phyloP scores from a whole-genome alignment of 1,140 invertebrate species.

The Rhagoletis zephyria region DNA sequence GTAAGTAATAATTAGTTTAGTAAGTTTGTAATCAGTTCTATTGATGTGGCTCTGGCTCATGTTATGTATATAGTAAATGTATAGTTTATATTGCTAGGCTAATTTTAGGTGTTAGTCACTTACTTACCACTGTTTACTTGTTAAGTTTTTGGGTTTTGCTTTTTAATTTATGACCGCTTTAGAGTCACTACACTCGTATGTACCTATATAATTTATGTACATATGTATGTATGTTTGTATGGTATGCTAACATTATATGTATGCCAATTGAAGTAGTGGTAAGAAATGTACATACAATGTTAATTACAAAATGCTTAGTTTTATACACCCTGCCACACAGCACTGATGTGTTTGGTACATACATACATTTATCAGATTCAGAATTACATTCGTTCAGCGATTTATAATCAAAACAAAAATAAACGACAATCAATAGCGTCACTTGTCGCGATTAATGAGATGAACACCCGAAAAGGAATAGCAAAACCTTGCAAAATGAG shows the following conservation, averaged over 20 bases:
- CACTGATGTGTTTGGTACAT: background rate
- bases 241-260: background rate
- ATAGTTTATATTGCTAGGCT: constrained; percentile 41
- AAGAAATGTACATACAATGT: constrained; percentile 14
- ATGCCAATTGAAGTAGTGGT: background rate
- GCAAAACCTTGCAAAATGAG: no score
- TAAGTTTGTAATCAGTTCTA: constrained; percentile 53
- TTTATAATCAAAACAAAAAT: constrained; percentile 1
- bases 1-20: constrained; percentile 49
- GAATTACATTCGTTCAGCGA: background rate
- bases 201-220: no score
- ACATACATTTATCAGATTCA: constrained; percentile 32
- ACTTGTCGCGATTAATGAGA: no score
- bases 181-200: background rate
- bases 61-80: constrained; percentile 47
- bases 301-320: background rate
- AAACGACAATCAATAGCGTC: no score
- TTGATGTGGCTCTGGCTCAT: constrained; percentile 50
- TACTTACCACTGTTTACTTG: background rate
- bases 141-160: background rate
- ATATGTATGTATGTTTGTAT: background rate
- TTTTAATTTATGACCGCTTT: background rate
- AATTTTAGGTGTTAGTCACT: constrained; percentile 39
- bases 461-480: no score
- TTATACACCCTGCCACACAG: constrained; percentile 14